Evolutionary conservation across 2,113 vertebrate genomes (phyloP).

Genomic region (Garra rufa): DNA sequence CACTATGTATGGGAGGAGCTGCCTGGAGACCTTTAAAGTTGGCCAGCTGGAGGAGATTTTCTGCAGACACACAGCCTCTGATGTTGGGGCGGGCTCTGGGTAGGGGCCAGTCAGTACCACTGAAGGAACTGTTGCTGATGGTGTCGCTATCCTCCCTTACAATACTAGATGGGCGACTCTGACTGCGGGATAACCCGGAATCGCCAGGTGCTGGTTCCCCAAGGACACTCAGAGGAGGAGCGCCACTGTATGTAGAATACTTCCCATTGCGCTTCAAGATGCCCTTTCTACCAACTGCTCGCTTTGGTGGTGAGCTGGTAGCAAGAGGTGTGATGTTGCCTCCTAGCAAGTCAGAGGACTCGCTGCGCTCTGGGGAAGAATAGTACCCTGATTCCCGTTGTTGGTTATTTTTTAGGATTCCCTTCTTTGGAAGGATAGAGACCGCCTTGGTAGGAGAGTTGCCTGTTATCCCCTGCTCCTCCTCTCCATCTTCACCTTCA

Average conservation of each 20-base stretch:
- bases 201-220: slow-evolving; percentile 78
- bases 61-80: slow-evolving; percentile 92
- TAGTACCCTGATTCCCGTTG: slow-evolving; percentile 96
- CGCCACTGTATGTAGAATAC: slow-evolving; percentile 84
- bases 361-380: slow-evolving; percentile 94
- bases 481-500: slow-evolving; percentile 74
- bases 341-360: slow-evolving; percentile 92
- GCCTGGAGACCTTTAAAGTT: slow-evolving; percentile 88
- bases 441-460: slow-evolving; percentile 75
- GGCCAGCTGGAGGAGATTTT: slow-evolving; percentile 93
- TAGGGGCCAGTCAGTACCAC: slow-evolving; percentile 82
- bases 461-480: slow-evolving; percentile 74
- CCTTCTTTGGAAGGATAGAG: slow-evolving; percentile 92
- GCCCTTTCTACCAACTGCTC: slow-evolving; percentile 83
- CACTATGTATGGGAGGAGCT: slow-evolving; percentile 82
- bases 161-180: slow-evolving; percentile 92
- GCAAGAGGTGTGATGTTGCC: slow-evolving; percentile 71
- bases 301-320: slow-evolving; percentile 73
- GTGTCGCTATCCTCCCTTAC: slow-evolving; percentile 90
- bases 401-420: slow-evolving; percentile 97
- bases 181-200: slow-evolving; percentile 87
- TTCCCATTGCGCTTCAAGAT: slow-evolving; percentile 95
- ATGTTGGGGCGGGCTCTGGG: slow-evolving; percentile 80
- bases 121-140: slow-evolving; percentile 86
- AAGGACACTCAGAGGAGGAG: slow-evolving; percentile 68